These are phyloP conservation scores for Sphaeridia pumilis DNA, from an alignment of 2,888 invertebrate genomes.

Conservation along the genomic window DNA sequence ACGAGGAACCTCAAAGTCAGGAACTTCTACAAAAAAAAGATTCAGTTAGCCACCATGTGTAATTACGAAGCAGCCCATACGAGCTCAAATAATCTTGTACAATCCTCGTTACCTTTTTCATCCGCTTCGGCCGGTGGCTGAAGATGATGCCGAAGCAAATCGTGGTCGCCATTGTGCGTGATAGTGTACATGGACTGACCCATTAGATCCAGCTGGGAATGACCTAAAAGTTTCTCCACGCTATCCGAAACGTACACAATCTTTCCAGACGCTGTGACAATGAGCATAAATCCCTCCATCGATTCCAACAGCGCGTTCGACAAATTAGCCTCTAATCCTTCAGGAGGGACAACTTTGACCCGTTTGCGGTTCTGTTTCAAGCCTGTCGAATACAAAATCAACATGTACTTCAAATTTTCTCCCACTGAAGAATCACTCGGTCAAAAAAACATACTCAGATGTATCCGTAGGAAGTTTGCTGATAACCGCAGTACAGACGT, in stretches of 20 bases:
- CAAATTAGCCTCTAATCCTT: slow-evolving; percentile 27
- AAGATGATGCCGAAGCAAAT: slow-evolving; percentile 38
- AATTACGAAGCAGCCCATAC: background rate
- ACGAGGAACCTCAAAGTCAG: slow-evolving; percentile 35
- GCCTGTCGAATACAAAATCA: slow-evolving; percentile 18
- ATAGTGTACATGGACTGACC: slow-evolving; percentile 70
- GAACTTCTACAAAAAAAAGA: background rate
- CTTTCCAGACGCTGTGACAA: slow-evolving; percentile 66
- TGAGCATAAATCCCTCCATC: slow-evolving; percentile 66
- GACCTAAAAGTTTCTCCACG: slow-evolving; percentile 71
- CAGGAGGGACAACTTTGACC: slow-evolving; percentile 18
- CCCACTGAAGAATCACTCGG: background rate
- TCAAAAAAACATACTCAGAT: slow-evolving; percentile 39
- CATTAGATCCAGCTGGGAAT: slow-evolving; percentile 72
- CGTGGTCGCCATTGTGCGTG: slow-evolving; percentile 67
- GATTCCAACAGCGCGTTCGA: slow-evolving; percentile 38
- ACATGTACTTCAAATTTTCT: background rate
- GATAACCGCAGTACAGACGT: slow-evolving; percentile 77
- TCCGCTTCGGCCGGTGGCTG: slow-evolving; percentile 33
- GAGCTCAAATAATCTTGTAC: background rate
- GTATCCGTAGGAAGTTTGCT: slow-evolving; percentile 69
- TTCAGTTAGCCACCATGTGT: background rate
- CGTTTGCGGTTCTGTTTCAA: slow-evolving; percentile 34
- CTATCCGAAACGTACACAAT: slow-evolving; percentile 74
- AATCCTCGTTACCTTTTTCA: slow-evolving; percentile 29